These are phyloP conservation scores for Chrysolina haemoptera DNA, from an alignment of 2,888 invertebrate genomes.

Conservation along the genomic window DNA sequence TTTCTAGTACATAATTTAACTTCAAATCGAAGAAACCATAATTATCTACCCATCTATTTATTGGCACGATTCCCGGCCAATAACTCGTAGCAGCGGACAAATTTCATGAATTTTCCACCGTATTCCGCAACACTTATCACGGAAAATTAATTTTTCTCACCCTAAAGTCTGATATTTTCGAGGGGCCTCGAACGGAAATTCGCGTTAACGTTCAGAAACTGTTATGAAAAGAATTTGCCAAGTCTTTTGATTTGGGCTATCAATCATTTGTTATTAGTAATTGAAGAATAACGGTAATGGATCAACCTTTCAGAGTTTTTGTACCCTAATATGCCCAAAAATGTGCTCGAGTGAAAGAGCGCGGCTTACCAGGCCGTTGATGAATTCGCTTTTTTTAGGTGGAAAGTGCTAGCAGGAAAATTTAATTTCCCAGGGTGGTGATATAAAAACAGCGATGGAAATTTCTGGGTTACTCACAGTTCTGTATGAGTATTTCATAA, in stretches of 20 bases:
- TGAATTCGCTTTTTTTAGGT: background rate
- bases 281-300: conserved; percentile 58
- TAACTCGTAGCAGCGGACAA: too few relatives aligned
- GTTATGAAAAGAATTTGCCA: conserved; percentile 48
- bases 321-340: conserved; percentile 33
- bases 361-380: background rate
- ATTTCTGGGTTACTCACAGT: too few relatives aligned
- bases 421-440: too few relatives aligned
- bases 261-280: conserved; percentile 59
- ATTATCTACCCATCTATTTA: too few relatives aligned
- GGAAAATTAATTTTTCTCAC: conserved; percentile 4
- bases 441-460: too few relatives aligned
- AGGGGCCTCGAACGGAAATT: conserved; percentile 4
- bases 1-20: too few relatives aligned
- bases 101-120: background rate
- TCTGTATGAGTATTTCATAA: too few relatives aligned
- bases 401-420: too few relatives aligned
- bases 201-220: background rate
- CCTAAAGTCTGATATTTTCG: background rate
- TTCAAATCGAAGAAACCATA: too few relatives aligned
- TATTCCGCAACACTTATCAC: background rate
- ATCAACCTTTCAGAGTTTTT: conserved; percentile 55
- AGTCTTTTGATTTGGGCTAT: conserved; percentile 54
- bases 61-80: too few relatives aligned
- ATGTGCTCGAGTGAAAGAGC: background rate